phyloP scores from a whole-genome alignment of 2,888 invertebrate genomes.

The Gortyna flavago region DNA sequence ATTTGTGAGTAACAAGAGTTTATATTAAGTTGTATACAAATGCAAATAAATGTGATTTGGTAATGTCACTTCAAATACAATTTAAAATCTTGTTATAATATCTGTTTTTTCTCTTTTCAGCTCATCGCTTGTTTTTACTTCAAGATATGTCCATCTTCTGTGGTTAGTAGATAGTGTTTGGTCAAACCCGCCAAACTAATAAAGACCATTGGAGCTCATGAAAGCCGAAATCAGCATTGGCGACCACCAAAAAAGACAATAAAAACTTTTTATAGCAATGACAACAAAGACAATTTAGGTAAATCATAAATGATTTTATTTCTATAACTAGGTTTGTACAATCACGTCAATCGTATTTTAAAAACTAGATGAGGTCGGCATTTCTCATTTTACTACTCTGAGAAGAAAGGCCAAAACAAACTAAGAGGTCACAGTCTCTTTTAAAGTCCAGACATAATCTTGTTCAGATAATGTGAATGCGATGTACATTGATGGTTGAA shows the following conservation, averaged over 20 bases:
- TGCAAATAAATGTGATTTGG: slow-evolving; percentile 20
- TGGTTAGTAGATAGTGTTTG: neutral
- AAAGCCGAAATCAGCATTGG: neutral
- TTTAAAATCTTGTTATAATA: neutral
- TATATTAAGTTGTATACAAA: slow-evolving; percentile 28
- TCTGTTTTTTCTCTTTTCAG: neutral
- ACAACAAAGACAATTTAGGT: neutral
- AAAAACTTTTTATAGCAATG: neutral
- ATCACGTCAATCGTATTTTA: neutral
- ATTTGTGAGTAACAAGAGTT: slow-evolving; percentile 46
- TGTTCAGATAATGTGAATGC: neutral
- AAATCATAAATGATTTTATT: neutral
- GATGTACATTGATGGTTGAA: neutral
- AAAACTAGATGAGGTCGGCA: too few species aligned
- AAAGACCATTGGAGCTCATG: neutral
- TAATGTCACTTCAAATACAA: slow-evolving; percentile 1
- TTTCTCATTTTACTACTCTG: neutral
- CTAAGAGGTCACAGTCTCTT: neutral
- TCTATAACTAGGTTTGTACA: too few species aligned
- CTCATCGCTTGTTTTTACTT: neutral
- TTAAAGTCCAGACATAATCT: neutral
- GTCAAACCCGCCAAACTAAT: neutral
- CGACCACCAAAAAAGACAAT: neutral
- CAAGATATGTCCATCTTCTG: neutral
- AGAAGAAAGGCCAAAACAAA: neutral